Base-by-base conservation (phyloP, 30 jellyfish, hydroid and myxozoan genomes). In the Cassiopea xamachana region DNA sequence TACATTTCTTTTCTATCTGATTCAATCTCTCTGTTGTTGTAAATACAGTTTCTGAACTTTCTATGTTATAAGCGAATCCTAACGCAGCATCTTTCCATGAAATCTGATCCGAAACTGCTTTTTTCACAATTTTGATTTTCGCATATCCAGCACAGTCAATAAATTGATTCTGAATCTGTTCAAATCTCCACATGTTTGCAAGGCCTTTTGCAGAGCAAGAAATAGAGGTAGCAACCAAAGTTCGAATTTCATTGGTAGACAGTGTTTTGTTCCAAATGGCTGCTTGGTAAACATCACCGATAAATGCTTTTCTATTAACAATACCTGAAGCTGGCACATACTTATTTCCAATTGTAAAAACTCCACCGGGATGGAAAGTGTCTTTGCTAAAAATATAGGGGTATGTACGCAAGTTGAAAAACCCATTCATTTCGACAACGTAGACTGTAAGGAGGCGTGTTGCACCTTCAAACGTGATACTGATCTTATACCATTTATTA, bases 171-270 rank as follows among this genome's bases (percentile, higher is more conserved):
- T 50, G 60, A 18, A 88, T 74, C 75, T 81, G 95, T 19, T 88
- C 95, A 46, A 88, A 88, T 49, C 50, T 79, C 95, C 95, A 88
- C 95, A 88, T 88, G 61, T 46, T 62, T 15, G 91, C 91, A 17
- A 88, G 87, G 55, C 50, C 82, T 19, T 79, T 80, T 58, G 86
- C 46, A 67, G 81, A n/a, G 74, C 95, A 88, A 1, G 95, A 75
- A 6, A 72, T 68, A 50, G 59, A 46, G 80, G 77, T 50, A 5
- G 87, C 71, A 47, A 88, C 91, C 48, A 47, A 19, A 43, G 84
- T 59, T 47, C 95, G 90, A 71, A 81, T 60, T 7, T 79, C 91
- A 60, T 88, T 77, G 45, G 85, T 50, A 18, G 95, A n/a, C 62
- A 88, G 75, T 0, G 82, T 67, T 58, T 69, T 88, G 69, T 88